These are phyloP conservation scores for Pocillopora meandrina DNA, from an alignment of 92 coral and sea anemone genomes.

Conservation along the genomic window DNA sequence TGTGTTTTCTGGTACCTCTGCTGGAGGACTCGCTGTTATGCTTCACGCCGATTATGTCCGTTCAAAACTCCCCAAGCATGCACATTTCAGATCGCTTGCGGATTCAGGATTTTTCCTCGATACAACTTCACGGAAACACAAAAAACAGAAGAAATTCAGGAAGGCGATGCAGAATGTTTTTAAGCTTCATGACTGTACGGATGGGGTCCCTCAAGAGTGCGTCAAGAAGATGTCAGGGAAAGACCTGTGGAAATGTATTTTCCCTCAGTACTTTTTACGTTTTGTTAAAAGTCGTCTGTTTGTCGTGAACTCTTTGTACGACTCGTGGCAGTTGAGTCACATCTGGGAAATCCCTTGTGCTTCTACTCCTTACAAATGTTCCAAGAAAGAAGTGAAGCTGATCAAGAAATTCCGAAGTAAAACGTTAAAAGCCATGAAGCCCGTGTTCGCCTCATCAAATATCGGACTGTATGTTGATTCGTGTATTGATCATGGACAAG, in stretches of 20 bases:
- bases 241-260: conserved; percentile 76
- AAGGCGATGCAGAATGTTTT: conserved; percentile 69
- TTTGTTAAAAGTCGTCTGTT: conserved; percentile 65
- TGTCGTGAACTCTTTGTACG: conserved; percentile 76
- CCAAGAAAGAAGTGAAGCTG: conserved; percentile 58
- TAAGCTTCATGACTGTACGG: conserved; percentile 77
- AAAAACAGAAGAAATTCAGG: conserved; percentile 55
- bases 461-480: conserved; percentile 68
- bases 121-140: conserved; percentile 46
- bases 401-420: conserved; percentile 59
- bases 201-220: conserved; percentile 71
- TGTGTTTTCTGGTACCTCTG: conserved; percentile 92
- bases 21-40: conserved; percentile 94
- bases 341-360: conserved; percentile 69
- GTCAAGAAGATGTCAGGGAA: conserved; percentile 44
- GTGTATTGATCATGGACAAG: conserved; percentile 86
- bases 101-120: conserved; percentile 93
- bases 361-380: conserved; percentile 51
- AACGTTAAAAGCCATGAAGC: conserved; percentile 67
- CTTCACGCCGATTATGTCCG: conserved; percentile 87
- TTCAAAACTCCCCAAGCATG: conserved; percentile 54
- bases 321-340: conserved; percentile 84
- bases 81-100: conserved; percentile 69
- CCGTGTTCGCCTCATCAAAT: conserved; percentile 36
- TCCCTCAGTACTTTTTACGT: conserved; percentile 70